Evolutionary conservation across 2,797 vertebrate genomes (phyloP).

Genomic region (Urosaurus nigricauda): DNA sequence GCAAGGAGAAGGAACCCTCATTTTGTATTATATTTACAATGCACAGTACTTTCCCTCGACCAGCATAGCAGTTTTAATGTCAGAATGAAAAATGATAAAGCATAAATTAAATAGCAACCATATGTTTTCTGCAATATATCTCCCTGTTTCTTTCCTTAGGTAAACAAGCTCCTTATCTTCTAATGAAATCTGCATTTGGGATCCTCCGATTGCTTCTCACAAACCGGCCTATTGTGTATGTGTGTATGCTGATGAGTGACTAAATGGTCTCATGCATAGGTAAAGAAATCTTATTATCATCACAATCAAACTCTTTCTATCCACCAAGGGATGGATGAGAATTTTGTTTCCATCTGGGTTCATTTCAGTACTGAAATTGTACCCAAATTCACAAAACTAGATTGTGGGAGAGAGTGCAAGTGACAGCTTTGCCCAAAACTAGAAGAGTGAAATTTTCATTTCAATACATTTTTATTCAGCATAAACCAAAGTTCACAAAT

Average conservation of each 20-base stretch:
- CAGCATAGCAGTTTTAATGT: constrained; percentile 82
- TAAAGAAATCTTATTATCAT: not conserved
- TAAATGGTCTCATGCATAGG: not conserved
- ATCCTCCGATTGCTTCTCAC: constrained; percentile 29
- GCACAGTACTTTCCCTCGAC: constrained; percentile 82
- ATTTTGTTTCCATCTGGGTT: not conserved
- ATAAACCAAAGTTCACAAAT: not conserved
- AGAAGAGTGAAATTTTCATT: too few species aligned
- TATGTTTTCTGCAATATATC: constrained; percentile 84
- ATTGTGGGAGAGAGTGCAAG: not conserved
- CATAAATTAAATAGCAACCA: constrained; percentile 91
- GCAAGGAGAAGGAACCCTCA: constrained; percentile 86
- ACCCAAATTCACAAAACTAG: not conserved
- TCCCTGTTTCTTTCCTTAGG: constrained; percentile 72
- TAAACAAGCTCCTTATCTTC: constrained; percentile 74
- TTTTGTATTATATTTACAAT: constrained; percentile 88
- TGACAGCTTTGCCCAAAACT: not conserved
- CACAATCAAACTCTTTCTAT: constrained; percentile 49
- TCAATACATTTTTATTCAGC: too few species aligned
- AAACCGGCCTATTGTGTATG: constrained; percentile 32
- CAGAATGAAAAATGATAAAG: constrained; percentile 95
- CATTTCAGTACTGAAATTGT: not conserved
- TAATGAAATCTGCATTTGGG: constrained; percentile 58
- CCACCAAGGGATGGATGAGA: not conserved
- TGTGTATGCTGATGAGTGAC: not conserved